Percentiles rank a stretch among this genome's conserved stretches.
Conservation (phyloP, 1,140 invertebrate genomes). For the Drosophila nasuta region DNA sequence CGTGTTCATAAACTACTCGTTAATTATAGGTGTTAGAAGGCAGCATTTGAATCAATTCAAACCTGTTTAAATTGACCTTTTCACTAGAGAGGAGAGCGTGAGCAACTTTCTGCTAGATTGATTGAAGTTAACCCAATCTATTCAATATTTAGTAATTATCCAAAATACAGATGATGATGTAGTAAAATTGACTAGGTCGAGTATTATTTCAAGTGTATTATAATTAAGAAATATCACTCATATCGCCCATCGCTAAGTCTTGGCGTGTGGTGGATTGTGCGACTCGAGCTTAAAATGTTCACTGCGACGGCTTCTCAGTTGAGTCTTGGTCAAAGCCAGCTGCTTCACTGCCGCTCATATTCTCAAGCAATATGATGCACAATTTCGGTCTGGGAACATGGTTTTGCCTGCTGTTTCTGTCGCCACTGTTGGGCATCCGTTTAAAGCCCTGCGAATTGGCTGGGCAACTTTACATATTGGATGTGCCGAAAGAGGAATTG, state of each 20-base stretch:
- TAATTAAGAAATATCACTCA: background rate
- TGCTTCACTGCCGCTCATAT: constrained; percentile 17
- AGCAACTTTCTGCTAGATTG: background rate
- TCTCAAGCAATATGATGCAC: constrained; percentile 17
- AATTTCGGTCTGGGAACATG: constrained; percentile 27
- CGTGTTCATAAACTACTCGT: constrained; percentile 25
- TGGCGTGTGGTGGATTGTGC: constrained; percentile 16
- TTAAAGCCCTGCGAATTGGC: constrained; percentile 87
- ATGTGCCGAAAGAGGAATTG: constrained; percentile 71
- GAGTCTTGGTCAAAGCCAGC: constrained; percentile 19
- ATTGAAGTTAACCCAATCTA: no score
- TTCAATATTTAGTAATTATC: no score
- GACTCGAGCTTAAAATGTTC: constrained; percentile 7
- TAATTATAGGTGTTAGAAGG: constrained; percentile 42
- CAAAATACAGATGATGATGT: no score
- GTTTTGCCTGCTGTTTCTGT: constrained; percentile 18
- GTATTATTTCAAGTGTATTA: background rate
- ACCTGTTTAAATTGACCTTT: constrained; percentile 55
- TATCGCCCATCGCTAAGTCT: constrained; percentile 23
- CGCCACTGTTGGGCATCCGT: constrained; percentile 37
- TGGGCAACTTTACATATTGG: constrained; percentile 68
- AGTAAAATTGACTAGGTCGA: background rate
- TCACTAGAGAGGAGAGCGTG: constrained; percentile 27
- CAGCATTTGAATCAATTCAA: constrained; percentile 40
- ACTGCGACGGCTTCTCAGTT: constrained; percentile 13